These are phyloP conservation scores for Camponotus pennsylvanicus DNA, from an alignment of 1,140 invertebrate genomes.

Conservation along the genomic window DNA sequence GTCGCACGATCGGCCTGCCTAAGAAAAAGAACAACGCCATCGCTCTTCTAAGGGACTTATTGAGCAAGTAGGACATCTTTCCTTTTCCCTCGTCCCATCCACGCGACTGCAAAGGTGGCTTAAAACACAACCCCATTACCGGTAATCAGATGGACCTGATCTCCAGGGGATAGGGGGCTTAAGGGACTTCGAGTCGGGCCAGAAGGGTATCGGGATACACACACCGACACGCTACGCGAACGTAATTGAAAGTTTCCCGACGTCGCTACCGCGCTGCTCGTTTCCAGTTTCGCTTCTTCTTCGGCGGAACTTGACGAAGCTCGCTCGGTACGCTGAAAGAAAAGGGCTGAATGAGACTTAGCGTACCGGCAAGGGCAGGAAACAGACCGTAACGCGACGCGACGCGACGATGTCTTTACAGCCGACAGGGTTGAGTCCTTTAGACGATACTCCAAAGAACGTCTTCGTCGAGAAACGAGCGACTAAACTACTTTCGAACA, in stretches of 20 bases:
- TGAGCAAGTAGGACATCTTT: not conserved
- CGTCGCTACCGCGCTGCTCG: constrained; percentile 33
- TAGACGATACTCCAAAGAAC: not conserved
- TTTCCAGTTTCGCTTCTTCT: constrained; percentile 58
- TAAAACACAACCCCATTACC: constrained; percentile 76
- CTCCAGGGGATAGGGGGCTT: constrained; percentile 70
- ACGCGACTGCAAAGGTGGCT: constrained; percentile 46
- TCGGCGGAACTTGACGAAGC: constrained; percentile 58
- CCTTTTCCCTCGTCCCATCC: too few relatives aligned
- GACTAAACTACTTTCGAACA: not conserved
- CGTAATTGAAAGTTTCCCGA: constrained; percentile 71
- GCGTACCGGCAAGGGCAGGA: constrained; percentile 7
- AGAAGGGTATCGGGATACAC: constrained; percentile 71
- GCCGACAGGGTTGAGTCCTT: not conserved
- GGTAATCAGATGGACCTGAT: constrained; percentile 78
- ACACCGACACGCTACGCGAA: constrained; percentile 71
- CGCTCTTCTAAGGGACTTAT: not conserved
- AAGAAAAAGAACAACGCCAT: constrained; percentile 30
- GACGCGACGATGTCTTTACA: constrained; percentile 31
- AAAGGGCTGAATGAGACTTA: constrained; percentile 58
- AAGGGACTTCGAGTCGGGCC: constrained; percentile 53
- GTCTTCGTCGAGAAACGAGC: not conserved
- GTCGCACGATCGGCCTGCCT: not conserved
- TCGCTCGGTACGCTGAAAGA: constrained; percentile 19
- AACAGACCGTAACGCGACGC: constrained; percentile 38